Conservation (phyloP, 92 coral and sea anemone genomes). For the Chrysogorgia sp. region DNA sequence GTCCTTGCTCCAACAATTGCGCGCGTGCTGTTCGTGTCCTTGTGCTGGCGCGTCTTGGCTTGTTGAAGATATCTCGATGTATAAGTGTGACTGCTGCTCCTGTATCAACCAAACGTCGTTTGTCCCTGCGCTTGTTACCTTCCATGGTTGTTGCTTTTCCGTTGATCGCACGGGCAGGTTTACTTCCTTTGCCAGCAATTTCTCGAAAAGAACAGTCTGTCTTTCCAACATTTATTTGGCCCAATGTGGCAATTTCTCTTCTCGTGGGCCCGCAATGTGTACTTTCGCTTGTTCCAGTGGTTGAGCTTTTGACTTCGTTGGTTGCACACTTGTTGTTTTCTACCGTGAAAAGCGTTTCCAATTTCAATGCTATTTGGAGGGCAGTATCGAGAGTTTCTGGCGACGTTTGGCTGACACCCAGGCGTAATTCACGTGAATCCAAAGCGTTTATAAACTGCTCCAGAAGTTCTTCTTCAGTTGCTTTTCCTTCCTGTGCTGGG, state of each 20-base stretch:
- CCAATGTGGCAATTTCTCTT: slow-evolving; percentile 6
- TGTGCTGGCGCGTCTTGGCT: neutral
- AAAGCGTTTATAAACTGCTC: too few species aligned
- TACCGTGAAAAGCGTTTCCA: slow-evolving; percentile 10
- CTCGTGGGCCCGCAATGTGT: neutral
- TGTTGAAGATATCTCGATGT: too few species aligned
- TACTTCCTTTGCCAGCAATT: neutral
- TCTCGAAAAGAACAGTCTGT: neutral
- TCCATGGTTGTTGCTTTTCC: neutral
- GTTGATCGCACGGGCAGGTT: neutral
- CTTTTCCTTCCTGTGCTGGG: too few species aligned
- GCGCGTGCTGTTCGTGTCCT: slow-evolving; percentile 1
- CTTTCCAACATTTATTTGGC: neutral
- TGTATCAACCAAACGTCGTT: too few species aligned
- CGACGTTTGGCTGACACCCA: slow-evolving; percentile 23
- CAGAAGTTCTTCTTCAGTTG: too few species aligned
- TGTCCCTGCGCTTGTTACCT: slow-evolving; percentile 2
- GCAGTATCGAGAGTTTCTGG: slow-evolving; percentile 42
- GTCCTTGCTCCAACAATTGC: too few species aligned
- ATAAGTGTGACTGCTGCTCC: too few species aligned
- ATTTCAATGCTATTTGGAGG: neutral
- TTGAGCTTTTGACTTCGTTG: neutral
- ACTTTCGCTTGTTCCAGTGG: neutral
- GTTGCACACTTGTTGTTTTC: neutral
- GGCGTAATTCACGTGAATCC: too few species aligned